These are phyloP conservation scores for Leptoteleia sp. DNA, from an alignment of 1,140 invertebrate species.

Conservation along the genomic window DNA sequence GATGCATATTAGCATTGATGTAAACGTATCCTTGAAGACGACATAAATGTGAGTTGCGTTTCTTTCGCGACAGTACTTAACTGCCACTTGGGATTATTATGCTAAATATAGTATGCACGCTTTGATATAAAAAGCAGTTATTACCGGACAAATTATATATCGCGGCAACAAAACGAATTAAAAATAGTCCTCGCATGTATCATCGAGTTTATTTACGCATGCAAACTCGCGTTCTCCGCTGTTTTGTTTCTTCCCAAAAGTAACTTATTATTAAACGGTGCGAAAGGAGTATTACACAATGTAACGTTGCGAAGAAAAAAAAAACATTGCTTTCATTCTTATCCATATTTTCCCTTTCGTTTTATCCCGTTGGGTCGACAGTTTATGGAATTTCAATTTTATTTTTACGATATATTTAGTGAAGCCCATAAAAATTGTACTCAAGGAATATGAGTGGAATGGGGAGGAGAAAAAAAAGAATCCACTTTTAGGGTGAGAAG, in stretches of 20 bases:
- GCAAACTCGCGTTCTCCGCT: neutral
- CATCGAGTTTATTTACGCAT: slow-evolving; percentile 24
- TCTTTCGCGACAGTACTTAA: slow-evolving; percentile 17
- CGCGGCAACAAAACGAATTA: slow-evolving; percentile 21
- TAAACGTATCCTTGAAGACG: slow-evolving; percentile 37
- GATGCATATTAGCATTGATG: slow-evolving; percentile 14
- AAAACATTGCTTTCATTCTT: no score
- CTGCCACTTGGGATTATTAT: slow-evolving; percentile 30
- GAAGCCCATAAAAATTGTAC: no score
- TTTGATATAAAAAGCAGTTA: slow-evolving; percentile 40
- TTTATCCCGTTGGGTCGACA: no score
- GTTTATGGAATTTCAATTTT: no score
- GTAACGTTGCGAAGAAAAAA: neutral
- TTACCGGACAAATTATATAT: slow-evolving; percentile 27
- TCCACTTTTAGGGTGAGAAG: no score
- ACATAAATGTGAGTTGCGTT: slow-evolving; percentile 28
- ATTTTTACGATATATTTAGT: no score
- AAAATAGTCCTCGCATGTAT: slow-evolving; percentile 23
- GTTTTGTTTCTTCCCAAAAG: neutral
- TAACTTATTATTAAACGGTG: neutral
- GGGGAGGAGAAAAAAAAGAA: no score
- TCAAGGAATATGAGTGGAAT: no score
- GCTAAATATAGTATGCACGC: slow-evolving; percentile 28
- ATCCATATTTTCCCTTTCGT: no score
- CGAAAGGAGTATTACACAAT: neutral